Conservation (phyloP, 23 tunicate genomes). For the Clavelina lepadiformis region DNA sequence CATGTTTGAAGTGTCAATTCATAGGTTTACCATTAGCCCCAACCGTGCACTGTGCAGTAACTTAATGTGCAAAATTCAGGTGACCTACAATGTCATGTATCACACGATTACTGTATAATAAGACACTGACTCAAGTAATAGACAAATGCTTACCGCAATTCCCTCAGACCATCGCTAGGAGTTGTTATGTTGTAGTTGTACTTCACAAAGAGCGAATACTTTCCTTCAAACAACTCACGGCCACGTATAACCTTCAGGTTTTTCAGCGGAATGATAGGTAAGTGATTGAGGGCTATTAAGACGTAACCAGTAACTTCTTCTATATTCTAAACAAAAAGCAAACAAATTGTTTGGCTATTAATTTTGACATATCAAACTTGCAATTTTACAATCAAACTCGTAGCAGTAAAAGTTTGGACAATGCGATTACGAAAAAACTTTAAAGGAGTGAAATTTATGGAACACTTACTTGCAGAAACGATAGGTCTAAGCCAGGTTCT, state of each 20-base stretch:
- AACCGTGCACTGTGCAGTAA: neutral
- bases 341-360: too few relatives aligned
- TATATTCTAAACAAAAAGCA: constrained; percentile 53
- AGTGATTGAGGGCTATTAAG: constrained; percentile 38
- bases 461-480: too few relatives aligned
- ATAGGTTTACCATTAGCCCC: too few relatives aligned
- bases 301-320: constrained; percentile 81
- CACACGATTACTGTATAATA: neutral
- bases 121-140: neutral
- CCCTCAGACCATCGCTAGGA: constrained; percentile 27
- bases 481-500: too few relatives aligned
- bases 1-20: too few relatives aligned
- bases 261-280: constrained; percentile 48
- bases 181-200: constrained; percentile 23
- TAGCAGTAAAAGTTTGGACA: too few relatives aligned
- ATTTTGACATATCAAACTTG: too few relatives aligned
- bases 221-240: constrained; percentile 22
- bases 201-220: constrained; percentile 30
- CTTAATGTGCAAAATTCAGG: neutral
- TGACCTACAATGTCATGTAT: neutral
- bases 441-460: too few relatives aligned
- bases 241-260: constrained; percentile 71
- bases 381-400: too few relatives aligned
- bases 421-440: too few relatives aligned
- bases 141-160: constrained; percentile 40